phyloP scores from a whole-genome alignment of 2,888 invertebrate species.

The Acanthosepion pharaonis region DNA sequence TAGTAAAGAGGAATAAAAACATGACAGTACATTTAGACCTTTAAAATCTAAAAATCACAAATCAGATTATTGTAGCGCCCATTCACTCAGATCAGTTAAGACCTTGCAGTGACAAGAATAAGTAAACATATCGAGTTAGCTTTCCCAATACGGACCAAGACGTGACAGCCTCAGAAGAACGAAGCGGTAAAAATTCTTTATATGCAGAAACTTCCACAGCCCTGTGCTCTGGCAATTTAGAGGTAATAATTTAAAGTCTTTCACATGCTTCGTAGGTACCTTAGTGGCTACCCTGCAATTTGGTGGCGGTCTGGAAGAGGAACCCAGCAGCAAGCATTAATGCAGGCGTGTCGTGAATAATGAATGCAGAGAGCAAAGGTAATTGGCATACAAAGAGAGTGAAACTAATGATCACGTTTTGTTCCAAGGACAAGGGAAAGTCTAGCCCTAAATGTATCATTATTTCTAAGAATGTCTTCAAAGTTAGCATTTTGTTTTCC shows the following conservation, averaged over 20 bases:
- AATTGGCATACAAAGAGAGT: neutral
- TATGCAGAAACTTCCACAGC: neutral
- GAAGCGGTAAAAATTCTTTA: neutral
- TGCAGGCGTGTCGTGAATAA: slow-evolving; percentile 33
- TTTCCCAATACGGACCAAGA: neutral
- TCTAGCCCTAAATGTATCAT: neutral
- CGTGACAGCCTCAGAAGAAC: neutral
- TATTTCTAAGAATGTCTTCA: neutral
- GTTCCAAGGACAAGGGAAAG: neutral
- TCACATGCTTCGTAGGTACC: neutral
- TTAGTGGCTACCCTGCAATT: slow-evolving; percentile 4
- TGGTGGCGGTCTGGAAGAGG: neutral
- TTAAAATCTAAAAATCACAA: too few relatives aligned
- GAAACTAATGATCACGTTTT: neutral
- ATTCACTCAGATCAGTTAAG: neutral
- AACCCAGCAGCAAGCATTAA: neutral
- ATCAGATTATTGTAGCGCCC: neutral
- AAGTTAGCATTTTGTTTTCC: neutral
- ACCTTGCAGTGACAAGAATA: neutral
- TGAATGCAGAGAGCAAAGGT: neutral
- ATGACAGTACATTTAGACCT: too few relatives aligned
- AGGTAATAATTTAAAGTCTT: slow-evolving; percentile 20
- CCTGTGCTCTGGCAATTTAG: neutral
- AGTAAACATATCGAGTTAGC: neutral
- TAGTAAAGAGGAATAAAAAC: too few relatives aligned